A percentile compares a stretch with the other conserved stretches of the same genome.
Conservation (phyloP, 2,113 vertebrate species). For the Apus apus region DNA sequence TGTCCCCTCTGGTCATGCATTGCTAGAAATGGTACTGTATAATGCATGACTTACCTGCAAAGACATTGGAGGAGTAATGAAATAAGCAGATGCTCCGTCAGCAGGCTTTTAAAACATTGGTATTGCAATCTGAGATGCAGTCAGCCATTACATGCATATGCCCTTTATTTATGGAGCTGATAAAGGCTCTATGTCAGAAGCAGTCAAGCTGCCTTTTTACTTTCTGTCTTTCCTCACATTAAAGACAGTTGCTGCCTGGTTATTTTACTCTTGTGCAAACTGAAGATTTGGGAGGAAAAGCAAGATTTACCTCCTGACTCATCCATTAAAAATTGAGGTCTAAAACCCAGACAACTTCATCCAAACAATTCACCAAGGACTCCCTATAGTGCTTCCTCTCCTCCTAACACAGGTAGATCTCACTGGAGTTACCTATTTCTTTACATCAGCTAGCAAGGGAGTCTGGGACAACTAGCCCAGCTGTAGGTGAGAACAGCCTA, state of each 20-base stretch:
- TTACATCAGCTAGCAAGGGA: not conserved
- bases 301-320: not conserved
- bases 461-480: not conserved
- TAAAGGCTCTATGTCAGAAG: constrained; percentile 9
- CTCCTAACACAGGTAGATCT: not conserved
- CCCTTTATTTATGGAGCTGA: constrained; percentile 57
- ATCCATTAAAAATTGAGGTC: not conserved
- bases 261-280: not conserved
- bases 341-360: not conserved
- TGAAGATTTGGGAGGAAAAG: not conserved
- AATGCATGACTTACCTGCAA: constrained; percentile 39
- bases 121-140: constrained; percentile 56
- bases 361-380: not conserved
- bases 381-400: not conserved
- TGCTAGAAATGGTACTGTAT: not conserved
- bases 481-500: not conserved
- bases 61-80: constrained; percentile 30
- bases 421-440: not conserved
- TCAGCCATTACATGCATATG: constrained; percentile 28
- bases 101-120: constrained; percentile 60
- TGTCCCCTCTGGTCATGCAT: not conserved
- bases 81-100: constrained; percentile 65
- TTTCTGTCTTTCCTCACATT: not conserved
- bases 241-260: not conserved
- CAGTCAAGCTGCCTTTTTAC: not conserved